Conservation (phyloP, 2,888 invertebrate species). For the Metallyticus violacea region DNA sequence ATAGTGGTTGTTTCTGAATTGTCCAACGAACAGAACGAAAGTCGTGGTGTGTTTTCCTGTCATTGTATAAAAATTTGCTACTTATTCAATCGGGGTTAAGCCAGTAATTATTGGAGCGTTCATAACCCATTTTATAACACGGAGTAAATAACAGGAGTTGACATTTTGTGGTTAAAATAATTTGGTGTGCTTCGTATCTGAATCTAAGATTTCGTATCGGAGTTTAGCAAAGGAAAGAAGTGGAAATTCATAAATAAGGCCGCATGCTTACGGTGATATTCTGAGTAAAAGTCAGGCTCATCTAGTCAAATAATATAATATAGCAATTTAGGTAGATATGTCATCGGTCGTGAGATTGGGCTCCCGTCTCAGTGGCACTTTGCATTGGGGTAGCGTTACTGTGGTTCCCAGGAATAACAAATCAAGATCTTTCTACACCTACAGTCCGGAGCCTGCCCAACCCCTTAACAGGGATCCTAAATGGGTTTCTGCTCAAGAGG, state of each 20-base stretch:
- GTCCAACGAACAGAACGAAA: no score
- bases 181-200: background rate
- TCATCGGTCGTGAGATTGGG: constrained; percentile 38
- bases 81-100: no score
- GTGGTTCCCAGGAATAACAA: constrained; percentile 28
- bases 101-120: background rate
- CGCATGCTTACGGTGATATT: background rate
- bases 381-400: constrained; percentile 36
- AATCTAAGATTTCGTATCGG: background rate
- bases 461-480: constrained; percentile 72
- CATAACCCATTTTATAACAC: background rate
- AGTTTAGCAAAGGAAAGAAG: background rate
- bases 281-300: no score
- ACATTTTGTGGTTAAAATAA: background rate
- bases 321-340: constrained; percentile 34
- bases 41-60: no score
- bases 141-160: background rate
- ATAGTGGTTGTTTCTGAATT: no score
- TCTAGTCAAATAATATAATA: no score
- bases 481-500: constrained; percentile 69
- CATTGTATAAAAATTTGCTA: no score
- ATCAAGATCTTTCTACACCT: constrained; percentile 68
- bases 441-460: constrained; percentile 77
- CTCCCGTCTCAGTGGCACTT: constrained; percentile 39
- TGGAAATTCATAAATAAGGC: background rate